Base-by-base conservation (phyloP, 1,140 invertebrate genomes). In the Venturia canescens region DNA sequence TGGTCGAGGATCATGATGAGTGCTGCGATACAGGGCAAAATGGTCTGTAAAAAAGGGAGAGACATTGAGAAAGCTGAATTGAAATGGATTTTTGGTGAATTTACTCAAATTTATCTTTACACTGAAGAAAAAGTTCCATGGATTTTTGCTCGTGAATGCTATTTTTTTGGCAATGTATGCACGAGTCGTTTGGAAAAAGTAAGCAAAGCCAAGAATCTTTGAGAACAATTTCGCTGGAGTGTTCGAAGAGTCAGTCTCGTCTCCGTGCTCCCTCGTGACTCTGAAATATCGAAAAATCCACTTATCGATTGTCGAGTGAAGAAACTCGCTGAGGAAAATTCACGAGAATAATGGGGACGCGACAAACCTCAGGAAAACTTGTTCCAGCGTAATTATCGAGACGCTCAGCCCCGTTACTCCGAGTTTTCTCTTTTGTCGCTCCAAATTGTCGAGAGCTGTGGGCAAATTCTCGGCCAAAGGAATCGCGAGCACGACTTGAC, bases 311-410 rank as follows among this genome's bases (percentile, higher is more conserved):
- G 7, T 34, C 31, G 7, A 34, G 31, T 34, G 7, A 34, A 3
- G 31, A 34, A 34, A 34, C 7, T 34, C 7, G 3, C 3, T 7
- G 31, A 34, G 7, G 13, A 44, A 44, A 44, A 44, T 44, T 44
- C 7, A 1, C 11, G 7, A 44, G 13, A 44, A 13, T 44, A 1
- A 11, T 1, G 13, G 13, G 7, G 13, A 44, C 63, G 67, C 77
- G 78, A 81, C 92, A 91, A 90, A 97, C 96, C 95, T 96, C 21
- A 98, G 87, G 87, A 98, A 98, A 13, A 98, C 96, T 91, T 98
- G 96, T 88, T 98, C 97, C 85, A 98, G 93, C 0, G 97, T 97
- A 11, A 96, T 96, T 3, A 96, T 93, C 0, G 96, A 96, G 0
- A 97, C 94, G 1, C 97, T 96, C 83, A 96, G 96, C 27, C 95